A percentile compares a stretch with the other conserved stretches of the same genome.
phyloP scores from a whole-genome alignment of 1,140 invertebrate genomes.

The Parasteatoda tepidariorum region DNA sequence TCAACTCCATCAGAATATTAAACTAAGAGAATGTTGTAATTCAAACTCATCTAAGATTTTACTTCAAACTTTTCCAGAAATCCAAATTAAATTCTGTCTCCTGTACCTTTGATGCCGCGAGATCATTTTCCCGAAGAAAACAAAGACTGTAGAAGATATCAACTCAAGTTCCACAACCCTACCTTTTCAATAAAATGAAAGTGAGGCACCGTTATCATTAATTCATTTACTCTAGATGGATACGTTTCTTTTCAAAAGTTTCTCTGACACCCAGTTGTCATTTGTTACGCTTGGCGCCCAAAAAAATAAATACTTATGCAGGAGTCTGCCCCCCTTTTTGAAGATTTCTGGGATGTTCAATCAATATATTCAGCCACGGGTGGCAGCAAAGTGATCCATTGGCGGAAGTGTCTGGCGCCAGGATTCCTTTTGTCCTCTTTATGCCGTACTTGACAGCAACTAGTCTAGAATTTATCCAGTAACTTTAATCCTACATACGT shows the following conservation, averaged over 20 bases:
- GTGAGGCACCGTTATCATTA: constrained; percentile 3
- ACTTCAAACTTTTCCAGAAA: too few relatives aligned
- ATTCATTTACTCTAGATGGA: constrained; percentile 26
- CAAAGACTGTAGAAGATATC: too few relatives aligned
- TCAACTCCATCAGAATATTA: too few relatives aligned
- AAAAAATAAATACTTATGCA: constrained; percentile 47
- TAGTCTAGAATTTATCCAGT: constrained; percentile 40
- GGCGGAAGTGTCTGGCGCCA: constrained; percentile 42
- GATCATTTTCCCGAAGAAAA: too few relatives aligned
- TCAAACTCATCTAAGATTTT: too few relatives aligned
- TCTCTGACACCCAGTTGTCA: constrained; percentile 41
- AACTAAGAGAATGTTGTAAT: too few relatives aligned
- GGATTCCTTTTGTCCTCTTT: constrained; percentile 41
- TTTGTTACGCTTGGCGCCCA: constrained; percentile 53
- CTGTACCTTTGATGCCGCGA: too few relatives aligned
- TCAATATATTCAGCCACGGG: constrained; percentile 44
- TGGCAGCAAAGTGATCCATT: constrained; percentile 22
- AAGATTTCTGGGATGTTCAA: constrained; percentile 42
- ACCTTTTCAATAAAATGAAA: not conserved
- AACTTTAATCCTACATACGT: constrained; percentile 37
- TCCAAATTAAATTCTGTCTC: too few relatives aligned
- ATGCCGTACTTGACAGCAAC: constrained; percentile 42
- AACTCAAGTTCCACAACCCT: too few relatives aligned
- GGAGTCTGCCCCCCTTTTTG: constrained; percentile 27
- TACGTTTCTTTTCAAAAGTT: constrained; percentile 10